Base-by-base conservation (phyloP, 2,797 vertebrate species). In the Atherinosoma microstoma region DNA sequence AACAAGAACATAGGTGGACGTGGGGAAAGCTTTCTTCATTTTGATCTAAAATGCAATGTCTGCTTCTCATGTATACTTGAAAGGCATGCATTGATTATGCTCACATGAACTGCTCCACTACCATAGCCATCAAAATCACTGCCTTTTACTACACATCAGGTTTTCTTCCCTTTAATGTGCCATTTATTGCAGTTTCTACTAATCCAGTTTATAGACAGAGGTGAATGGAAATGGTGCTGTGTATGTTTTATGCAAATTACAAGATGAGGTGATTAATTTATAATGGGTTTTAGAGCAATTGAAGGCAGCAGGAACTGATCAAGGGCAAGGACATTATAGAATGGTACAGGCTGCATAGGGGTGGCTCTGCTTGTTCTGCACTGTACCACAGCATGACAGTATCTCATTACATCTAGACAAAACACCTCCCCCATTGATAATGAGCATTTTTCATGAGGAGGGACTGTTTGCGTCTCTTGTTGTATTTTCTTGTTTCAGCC, bases 321-420 rank as follows among this genome's bases (percentile, higher is more conserved):
- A 93, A 93, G 92, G 91, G 91, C 92, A 93, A 90, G 87, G 90
- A 90, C 91, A 93, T 93, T 93, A 92, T 92, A 78, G 88, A 92
- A 90, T 87, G 82, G 87, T 92, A 90, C 87, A 90, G 87, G 89
- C 93, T 90, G 90, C 89, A 92, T 87, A 91, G 87, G 86, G 91
- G 90, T 90, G 92, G 89, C 90, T 93, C 87, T 91, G 91, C 91
- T 89, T 93, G 93, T 90, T 92, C 91, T 91, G 87, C 90, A 90
- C 93, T 91, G 92, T 93, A 90, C 84, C 85, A 85, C 92, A 91
- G 89, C 90, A 91, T 92, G 93, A 94, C 93, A 93, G 85, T 93
- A 95, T 94, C 94, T 94, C 91, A 93, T 90, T 91, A 91, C 92
- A 94, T 93, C 92, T 82, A 84, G 91, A 94, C 93, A 89, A 92